Conservation (phyloP, 1,140 invertebrate genomes). For the Drusus annulatus region DNA sequence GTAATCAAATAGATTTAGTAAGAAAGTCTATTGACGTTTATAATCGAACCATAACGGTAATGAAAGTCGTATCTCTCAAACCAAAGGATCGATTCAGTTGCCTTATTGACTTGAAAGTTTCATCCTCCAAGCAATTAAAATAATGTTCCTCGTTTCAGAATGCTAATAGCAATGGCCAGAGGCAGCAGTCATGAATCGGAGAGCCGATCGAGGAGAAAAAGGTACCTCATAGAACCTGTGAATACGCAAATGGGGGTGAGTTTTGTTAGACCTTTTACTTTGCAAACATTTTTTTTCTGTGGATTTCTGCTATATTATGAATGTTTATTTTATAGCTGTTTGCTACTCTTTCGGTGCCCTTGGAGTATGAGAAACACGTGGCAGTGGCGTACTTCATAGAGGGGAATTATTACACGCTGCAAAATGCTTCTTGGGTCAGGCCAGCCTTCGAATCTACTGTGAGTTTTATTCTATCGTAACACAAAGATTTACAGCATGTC, state of each 20-base stretch:
- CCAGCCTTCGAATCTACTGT: constrained; percentile 65
- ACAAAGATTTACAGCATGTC: too few species aligned
- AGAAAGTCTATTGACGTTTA: too few species aligned
- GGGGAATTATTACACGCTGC: constrained; percentile 67
- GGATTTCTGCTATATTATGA: neutral
- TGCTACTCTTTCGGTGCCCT: constrained; percentile 64
- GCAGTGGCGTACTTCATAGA: constrained; percentile 69
- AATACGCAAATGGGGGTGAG: constrained; percentile 68
- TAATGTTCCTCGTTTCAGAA: constrained; percentile 37
- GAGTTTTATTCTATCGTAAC: too few species aligned
- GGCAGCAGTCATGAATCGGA: constrained; percentile 43
- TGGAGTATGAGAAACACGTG: constrained; percentile 62
- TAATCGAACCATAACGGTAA: too few species aligned
- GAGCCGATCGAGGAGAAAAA: constrained; percentile 48
- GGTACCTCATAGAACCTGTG: constrained; percentile 66
- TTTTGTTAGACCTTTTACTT: constrained; percentile 24
- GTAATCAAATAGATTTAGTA: too few species aligned
- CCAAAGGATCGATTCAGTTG: too few species aligned
- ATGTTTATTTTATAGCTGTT: constrained; percentile 62
- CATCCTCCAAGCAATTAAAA: too few species aligned
- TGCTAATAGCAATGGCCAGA: constrained; percentile 40
- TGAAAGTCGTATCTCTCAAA: too few species aligned
- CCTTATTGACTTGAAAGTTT: too few species aligned
- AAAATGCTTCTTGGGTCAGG: constrained; percentile 64
- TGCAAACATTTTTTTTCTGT: neutral